Base-by-base conservation (phyloP, 2,113 vertebrate species). In the Limnothrissa miodon region DNA sequence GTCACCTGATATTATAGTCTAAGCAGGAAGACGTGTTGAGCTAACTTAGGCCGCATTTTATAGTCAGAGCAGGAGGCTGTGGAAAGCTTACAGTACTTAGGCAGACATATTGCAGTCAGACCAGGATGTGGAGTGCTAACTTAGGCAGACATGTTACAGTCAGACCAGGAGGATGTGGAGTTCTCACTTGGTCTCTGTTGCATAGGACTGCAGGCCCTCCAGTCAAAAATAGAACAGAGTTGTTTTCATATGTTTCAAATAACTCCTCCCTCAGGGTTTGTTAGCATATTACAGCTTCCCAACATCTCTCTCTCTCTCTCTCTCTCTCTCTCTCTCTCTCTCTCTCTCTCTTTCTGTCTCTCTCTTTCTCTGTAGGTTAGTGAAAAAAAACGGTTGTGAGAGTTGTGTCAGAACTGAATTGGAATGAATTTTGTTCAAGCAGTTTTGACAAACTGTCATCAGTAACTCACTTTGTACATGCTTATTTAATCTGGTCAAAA, bases 191-290 rank as follows among this genome's bases (percentile, higher is more conserved):
- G 83, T 59, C n/a, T n/a, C 79, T 17, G 2, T 45, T 33, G 25
- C 56, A 66, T 33, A 80, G 59, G 82, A 78, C 78, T 59, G 29
- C 66, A 80, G 78, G 44, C 70, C 56, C 48, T 48, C 48, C 3
- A 33, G 29, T 82, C 39, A 74, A 33, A 66, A 81, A 83, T 81
- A 85, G 42, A 39, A 81, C 39, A 44, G 36, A 42, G 42, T 84
- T 83, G 70, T 80, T 78, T 80, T 86, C 66, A 74, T 62, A 29
- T 78, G 7, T 79, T 59, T 82, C 45, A 80, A 17, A 82, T 81
- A 78, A 53, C 39, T 36, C n/a, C 53, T 84, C 80, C 36, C 33
- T 44, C 46, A 33, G 78, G 17, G 59, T 82, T 33, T 80, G n/a
- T 44, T 39, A 29, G 36, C 9, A 29, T 45, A 13, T 10, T 29